These are phyloP conservation scores for Thaumetopoea pityocampa DNA, from an alignment of 1,140 invertebrate species.

Conservation along the genomic window DNA sequence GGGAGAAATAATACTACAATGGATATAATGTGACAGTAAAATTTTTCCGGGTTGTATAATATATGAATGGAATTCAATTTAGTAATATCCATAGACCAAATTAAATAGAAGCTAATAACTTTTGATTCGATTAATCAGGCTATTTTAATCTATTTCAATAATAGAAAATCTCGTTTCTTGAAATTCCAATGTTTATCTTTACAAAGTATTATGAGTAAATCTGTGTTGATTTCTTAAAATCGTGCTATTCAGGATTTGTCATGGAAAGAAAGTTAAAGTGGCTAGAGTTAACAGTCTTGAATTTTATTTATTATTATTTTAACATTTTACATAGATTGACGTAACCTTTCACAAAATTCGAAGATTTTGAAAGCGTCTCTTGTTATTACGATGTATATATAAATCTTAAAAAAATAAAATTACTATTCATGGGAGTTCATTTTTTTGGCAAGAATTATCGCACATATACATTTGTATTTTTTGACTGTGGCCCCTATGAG, in stretches of 20 bases:
- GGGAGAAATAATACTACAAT: too few relatives aligned
- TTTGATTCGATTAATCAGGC: constrained; percentile 25
- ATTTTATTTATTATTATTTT: not conserved
- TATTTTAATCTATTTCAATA: constrained; percentile 22
- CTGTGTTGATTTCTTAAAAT: constrained; percentile 36
- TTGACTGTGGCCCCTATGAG: constrained; percentile 23
- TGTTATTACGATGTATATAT: not conserved
- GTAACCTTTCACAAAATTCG: constrained; percentile 11
- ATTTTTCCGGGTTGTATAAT: constrained; percentile 9
- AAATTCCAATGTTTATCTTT: constrained; percentile 14
- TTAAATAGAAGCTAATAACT: constrained; percentile 38
- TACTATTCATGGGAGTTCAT: constrained; percentile 3
- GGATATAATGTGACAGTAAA: too few relatives aligned
- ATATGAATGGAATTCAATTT: constrained; percentile 15
- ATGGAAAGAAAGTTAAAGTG: constrained; percentile 19
- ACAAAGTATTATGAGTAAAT: constrained; percentile 25
- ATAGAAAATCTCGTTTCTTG: constrained; percentile 18
- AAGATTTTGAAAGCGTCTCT: constrained; percentile 4
- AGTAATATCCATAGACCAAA: constrained; percentile 27
- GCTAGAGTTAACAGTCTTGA: constrained; percentile 25
- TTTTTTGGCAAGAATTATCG: constrained; percentile 20
- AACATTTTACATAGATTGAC: too few relatives aligned
- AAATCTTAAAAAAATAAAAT: constrained; percentile 3
- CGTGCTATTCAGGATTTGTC: constrained; percentile 14
- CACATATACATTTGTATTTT: constrained; percentile 15